phyloP scores from a whole-genome alignment of 2,113 vertebrate species.

The Sarotherodon lohbergeri region DNA sequence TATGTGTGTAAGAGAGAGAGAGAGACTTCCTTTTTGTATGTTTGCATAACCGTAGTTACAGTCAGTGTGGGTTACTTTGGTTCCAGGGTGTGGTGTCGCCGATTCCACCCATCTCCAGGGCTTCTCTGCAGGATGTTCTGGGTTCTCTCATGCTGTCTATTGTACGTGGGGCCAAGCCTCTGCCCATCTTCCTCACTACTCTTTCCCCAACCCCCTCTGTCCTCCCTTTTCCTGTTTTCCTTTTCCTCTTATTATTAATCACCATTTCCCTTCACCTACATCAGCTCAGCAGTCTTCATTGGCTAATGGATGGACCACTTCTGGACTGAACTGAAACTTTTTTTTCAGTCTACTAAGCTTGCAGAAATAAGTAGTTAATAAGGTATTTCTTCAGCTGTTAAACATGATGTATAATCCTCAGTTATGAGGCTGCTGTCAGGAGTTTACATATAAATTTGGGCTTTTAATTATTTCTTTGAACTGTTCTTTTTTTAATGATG shows the following conservation, averaged over 20 bases:
- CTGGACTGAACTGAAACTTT: neutral
- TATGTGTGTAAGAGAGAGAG: neutral
- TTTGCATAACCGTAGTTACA: constrained; percentile 15
- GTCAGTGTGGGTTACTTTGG: constrained; percentile 67
- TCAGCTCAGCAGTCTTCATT: constrained; percentile 11
- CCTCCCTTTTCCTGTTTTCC: neutral
- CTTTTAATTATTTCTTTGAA: neutral
- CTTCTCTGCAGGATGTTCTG: constrained; percentile 70
- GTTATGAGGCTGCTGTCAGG: neutral
- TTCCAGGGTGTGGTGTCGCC: constrained; percentile 66
- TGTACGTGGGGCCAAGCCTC: constrained; percentile 72
- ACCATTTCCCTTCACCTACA: constrained; percentile 28
- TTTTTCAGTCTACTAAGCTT: neutral
- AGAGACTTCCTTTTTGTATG: neutral
- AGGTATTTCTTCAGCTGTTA: neutral
- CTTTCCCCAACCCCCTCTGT: neutral
- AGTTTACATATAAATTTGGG: neutral
- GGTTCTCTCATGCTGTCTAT: constrained; percentile 74
- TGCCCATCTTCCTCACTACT: constrained; percentile 14
- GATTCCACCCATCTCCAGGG: constrained; percentile 68
- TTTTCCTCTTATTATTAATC: constrained; percentile 1
- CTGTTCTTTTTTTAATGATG: neutral
- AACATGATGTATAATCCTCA: neutral
- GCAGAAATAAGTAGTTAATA: neutral
- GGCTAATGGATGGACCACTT: constrained; percentile 38